Conservation (phyloP, 2,797 vertebrate species). For the Pipistrellus pygmaeus region DNA sequence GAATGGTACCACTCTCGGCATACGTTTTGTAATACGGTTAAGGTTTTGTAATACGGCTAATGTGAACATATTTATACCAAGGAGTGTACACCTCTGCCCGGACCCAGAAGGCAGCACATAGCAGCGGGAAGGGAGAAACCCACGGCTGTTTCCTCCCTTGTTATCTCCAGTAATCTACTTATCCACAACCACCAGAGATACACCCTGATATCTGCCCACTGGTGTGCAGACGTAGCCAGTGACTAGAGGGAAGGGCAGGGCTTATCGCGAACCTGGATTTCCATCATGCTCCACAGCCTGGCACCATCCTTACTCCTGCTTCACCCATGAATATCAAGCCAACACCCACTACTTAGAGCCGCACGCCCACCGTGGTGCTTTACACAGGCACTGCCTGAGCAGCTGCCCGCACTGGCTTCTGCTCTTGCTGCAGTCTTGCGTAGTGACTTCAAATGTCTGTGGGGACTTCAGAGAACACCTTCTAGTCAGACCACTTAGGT, state of each 20-base stretch:
- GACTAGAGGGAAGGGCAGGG: not conserved
- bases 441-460: not conserved
- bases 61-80: not conserved
- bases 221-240: not conserved
- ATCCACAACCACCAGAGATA: not conserved
- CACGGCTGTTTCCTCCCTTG: not conserved
- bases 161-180: not conserved
- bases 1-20: not conserved
- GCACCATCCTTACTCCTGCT: not conserved
- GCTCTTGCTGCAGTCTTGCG: not conserved
- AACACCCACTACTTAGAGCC: not conserved
- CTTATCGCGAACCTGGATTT: not conserved
- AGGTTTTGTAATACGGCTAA: not conserved
- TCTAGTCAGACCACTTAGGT: not conserved
- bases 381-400: not conserved
- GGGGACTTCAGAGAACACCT: not conserved
- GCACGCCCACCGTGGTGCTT: rapidly evolving
- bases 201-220: not conserved
- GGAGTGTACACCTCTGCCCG: not conserved
- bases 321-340: not conserved
- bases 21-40: not conserved
- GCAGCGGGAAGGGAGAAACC: not conserved
- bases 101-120: not conserved
- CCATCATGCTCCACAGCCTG: not conserved
- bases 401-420: rapidly evolving